Percentiles rank a stretch among this genome's conserved stretches.
Conservation (phyloP, 2,888 invertebrate species). For the Chrysolina haemoptera region DNA sequence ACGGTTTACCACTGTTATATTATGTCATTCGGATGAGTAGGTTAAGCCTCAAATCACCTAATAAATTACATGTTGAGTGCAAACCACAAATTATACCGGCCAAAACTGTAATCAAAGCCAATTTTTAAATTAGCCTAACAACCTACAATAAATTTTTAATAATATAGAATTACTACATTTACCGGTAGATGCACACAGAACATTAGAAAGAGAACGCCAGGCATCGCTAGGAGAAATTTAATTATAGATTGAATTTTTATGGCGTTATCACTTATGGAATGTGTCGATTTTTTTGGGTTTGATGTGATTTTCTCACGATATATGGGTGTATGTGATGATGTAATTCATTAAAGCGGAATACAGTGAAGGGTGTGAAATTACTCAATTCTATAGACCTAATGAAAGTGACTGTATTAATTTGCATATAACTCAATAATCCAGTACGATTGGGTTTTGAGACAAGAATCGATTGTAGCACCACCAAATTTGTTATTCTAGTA, state of each 20-base stretch:
- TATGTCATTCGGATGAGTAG: constrained; percentile 20
- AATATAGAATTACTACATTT: constrained; percentile 49
- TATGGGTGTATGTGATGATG: constrained; percentile 6
- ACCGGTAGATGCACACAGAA: constrained; percentile 34
- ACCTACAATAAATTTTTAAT: constrained; percentile 54
- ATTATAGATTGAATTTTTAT: constrained; percentile 19
- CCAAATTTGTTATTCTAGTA: no score
- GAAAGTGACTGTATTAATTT: constrained; percentile 3
- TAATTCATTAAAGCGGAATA: constrained; percentile 12
- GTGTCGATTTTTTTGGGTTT: constrained; percentile 8
- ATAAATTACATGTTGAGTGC: constrained; percentile 49
- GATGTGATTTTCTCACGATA: constrained; percentile 19
- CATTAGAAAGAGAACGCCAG: constrained; percentile 28
- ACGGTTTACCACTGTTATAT: constrained; percentile 12
- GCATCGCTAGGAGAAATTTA: constrained; percentile 20
- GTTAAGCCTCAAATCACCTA: constrained; percentile 16
- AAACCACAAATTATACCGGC: constrained; percentile 49
- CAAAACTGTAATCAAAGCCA: constrained; percentile 55
- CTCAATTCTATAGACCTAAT: neutral
- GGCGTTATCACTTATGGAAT: constrained; percentile 23
- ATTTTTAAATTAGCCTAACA: constrained; percentile 58
- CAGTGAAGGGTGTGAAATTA: constrained; percentile 19
- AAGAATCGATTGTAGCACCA: no score
- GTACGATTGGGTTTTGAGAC: no score
- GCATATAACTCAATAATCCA: neutral